These are phyloP conservation scores for Serripes groenlandicus DNA, from an alignment of 2,888 invertebrate genomes.

Conservation along the genomic window DNA sequence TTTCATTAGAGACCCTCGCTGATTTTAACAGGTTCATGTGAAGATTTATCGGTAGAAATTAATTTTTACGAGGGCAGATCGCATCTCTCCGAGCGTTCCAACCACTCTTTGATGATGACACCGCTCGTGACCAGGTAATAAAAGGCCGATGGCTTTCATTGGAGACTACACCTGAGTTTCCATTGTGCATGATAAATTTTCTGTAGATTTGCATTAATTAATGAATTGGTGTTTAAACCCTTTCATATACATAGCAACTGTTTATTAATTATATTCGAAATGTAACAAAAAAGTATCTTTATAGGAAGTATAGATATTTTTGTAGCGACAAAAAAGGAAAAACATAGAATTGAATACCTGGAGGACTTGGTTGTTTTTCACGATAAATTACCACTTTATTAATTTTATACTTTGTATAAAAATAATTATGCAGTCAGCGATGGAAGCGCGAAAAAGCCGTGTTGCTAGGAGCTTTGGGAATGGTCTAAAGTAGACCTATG, in stretches of 20 bases:
- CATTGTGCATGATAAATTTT: constrained; percentile 33
- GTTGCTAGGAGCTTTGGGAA: no score
- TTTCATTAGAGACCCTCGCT: constrained; percentile 41
- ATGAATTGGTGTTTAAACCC: constrained; percentile 22
- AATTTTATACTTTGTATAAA: no score
- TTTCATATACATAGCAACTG: not conserved
- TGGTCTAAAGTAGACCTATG: constrained; percentile 3
- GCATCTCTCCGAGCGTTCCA: constrained; percentile 26
- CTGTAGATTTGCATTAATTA: constrained; percentile 47
- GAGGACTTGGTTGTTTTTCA: no score
- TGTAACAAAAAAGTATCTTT: not conserved
- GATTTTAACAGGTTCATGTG: constrained; percentile 48
- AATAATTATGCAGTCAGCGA: no score
- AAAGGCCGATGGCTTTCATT: constrained; percentile 21
- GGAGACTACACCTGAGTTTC: constrained; percentile 36
- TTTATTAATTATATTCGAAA: not conserved
- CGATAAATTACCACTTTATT: no score
- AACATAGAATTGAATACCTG: not conserved
- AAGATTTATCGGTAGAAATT: constrained; percentile 49
- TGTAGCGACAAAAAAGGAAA: not conserved
- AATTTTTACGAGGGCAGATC: constrained; percentile 33
- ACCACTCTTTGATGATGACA: constrained; percentile 32
- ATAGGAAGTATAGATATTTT: not conserved
- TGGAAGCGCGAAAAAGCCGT: no score
- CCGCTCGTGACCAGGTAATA: constrained; percentile 47